phyloP scores from a whole-genome alignment of 2,797 vertebrate genomes.

The Urocyon cinereoargenteus region DNA sequence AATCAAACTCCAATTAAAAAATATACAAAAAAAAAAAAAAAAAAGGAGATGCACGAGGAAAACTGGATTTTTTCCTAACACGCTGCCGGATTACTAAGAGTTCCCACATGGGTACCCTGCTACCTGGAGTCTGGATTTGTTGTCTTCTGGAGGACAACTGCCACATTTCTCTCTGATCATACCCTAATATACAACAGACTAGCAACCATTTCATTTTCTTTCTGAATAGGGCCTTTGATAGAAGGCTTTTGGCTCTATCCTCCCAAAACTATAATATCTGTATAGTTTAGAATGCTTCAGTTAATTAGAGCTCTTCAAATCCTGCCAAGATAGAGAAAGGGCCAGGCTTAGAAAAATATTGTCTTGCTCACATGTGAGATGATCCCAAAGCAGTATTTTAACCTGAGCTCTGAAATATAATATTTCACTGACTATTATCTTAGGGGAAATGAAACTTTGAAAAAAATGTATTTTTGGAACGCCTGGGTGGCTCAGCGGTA shows the following conservation, averaged over 20 bases:
- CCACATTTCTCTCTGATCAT: not conserved
- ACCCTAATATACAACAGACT: not conserved
- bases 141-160: not conserved
- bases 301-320: constrained; percentile 70
- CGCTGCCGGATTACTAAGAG: not conserved
- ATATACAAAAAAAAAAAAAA: too few relatives aligned
- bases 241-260: constrained; percentile 46
- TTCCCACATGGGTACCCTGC: not conserved
- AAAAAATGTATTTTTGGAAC: constrained; percentile 38
- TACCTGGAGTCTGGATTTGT: not conserved
- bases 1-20: too few relatives aligned
- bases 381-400: constrained; percentile 67
- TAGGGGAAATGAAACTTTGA: constrained; percentile 55
- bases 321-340: constrained; percentile 54
- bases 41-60: not conserved
- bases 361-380: constrained; percentile 35
- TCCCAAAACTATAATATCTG: constrained; percentile 55
- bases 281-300: constrained; percentile 16
- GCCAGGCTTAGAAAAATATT: constrained; percentile 31
- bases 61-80: not conserved
- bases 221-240: constrained; percentile 1
- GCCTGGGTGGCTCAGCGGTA: too few relatives aligned
- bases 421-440: constrained; percentile 52
- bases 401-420: constrained; percentile 12
- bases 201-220: constrained; percentile 27